Evolutionary conservation across 2,888 invertebrate genomes (phyloP), one percentile per base, ranked within the genome.

Genomic region (Nemapogon koenigi): DNA sequence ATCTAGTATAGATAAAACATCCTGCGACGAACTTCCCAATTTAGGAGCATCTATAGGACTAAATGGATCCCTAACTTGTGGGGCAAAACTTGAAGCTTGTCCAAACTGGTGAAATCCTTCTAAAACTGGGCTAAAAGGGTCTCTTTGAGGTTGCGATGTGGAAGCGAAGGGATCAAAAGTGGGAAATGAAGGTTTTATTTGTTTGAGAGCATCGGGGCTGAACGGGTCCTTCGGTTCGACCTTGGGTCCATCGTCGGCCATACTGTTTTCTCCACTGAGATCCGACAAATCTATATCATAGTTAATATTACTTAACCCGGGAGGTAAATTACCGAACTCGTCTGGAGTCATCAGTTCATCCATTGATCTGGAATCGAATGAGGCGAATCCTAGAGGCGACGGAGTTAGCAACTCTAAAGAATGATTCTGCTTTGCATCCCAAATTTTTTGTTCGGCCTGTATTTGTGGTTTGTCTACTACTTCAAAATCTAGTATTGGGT

Each of bases 281-380:
- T 89, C 90, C 2, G 89, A 89, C 41, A 89, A 68, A 58, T 89
- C 89, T 39, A 89, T 88, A 48, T 90, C 89, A 46, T 90, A 90
- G 57, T 89, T 89, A 10, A 90, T 83, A 50, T 86, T 86, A 16
- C 85, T 83, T 16, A 89, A 58, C 0, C 86, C 86, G 10, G 85
- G 81, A 1, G 81, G 73, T 22, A 84, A 63, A 41, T 83, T 81
- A 1, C 59, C 71, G 35, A 69, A 79, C 19, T 86, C 86, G 37
- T 88, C 87, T 0, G 85, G 84, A 0, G 85, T 84, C 49, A 81
- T 69, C 39, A 81, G 47, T 39, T 82, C 83, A 41, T 85, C 85
- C 10, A 84, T 61, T 0, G 84, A 84, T 31, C 79, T 62, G 0
- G 82, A 79, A 48, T 85, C 84, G 45, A 84, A 84, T 0, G 81